Percentiles rank a stretch among this genome's conserved stretches.
phyloP scores from a whole-genome alignment of 2,113 vertebrate species.

The Pseudorectes ferrugineus region DNA sequence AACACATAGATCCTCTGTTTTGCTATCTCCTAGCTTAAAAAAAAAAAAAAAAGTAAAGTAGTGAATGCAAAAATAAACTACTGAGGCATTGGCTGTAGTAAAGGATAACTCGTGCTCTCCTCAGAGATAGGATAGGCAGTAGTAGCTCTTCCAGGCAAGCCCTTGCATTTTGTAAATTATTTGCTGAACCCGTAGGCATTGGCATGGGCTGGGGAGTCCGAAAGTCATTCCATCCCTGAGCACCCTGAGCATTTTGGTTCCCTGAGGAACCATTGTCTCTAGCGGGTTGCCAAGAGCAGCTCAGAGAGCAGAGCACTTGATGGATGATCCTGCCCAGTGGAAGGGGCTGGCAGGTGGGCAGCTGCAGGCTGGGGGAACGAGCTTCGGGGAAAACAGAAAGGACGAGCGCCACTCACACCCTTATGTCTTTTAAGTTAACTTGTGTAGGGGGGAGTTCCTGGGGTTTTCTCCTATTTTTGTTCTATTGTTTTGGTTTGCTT shows the following conservation, averaged over 20 bases:
- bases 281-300: background rate
- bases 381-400: background rate
- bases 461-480: background rate
- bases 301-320: rapidly evolving
- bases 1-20: background rate
- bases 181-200: background rate
- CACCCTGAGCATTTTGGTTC: background rate
- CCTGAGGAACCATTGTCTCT: background rate
- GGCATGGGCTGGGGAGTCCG: rapidly evolving
- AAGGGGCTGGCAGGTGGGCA: background rate
- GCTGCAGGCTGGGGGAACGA: background rate
- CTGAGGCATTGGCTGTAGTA: background rate
- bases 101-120: background rate
- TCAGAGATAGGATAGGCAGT: background rate
- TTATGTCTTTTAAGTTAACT: background rate
- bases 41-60: background rate
- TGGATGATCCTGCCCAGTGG: rapidly evolving
- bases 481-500: background rate
- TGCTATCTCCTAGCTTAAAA: background rate
- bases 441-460: rapidly evolving
- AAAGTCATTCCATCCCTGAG: background rate
- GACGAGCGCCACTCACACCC: background rate
- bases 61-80: background rate
- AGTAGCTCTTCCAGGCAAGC: background rate
- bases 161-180: background rate